Percentiles rank a stretch among this genome's conserved stretches.
Evolutionary conservation across 2,797 vertebrate species (phyloP).

Genomic region (Pipistrellus pygmaeus): DNA sequence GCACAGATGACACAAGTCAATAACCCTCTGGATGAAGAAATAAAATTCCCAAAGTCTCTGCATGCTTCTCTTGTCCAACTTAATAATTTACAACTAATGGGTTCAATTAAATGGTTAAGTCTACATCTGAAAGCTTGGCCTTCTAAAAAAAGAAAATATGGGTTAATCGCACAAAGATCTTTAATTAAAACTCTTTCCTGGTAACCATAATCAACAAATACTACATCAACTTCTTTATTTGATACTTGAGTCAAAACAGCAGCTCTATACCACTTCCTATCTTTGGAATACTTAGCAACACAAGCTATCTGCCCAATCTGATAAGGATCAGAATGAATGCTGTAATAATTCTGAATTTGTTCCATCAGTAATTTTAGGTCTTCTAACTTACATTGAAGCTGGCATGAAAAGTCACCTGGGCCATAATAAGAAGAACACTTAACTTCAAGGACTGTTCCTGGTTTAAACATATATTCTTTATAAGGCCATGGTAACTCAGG

Average conservation of each 20-base stretch:
- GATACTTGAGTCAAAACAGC: constrained; percentile 85
- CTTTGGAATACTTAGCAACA: constrained; percentile 87
- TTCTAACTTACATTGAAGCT: constrained; percentile 85
- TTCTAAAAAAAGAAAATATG: constrained; percentile 89
- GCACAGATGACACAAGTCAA: constrained; percentile 90
- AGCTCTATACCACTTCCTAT: constrained; percentile 93
- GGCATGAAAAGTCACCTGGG: constrained; percentile 94
- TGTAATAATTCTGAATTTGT: constrained; percentile 91
- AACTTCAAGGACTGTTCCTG: constrained; percentile 90
- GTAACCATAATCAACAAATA: constrained; percentile 93
- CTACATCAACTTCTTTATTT: constrained; percentile 80
- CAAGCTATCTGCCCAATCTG: constrained; percentile 88
- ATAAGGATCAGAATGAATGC: constrained; percentile 84
- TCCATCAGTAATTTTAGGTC: constrained; percentile 91
- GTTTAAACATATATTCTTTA: constrained; percentile 88
- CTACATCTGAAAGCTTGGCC: constrained; percentile 93
- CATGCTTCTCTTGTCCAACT: constrained; percentile 85
- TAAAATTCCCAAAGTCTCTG: constrained; percentile 86
- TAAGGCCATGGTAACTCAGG: constrained; percentile 63
- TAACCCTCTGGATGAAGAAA: constrained; percentile 75
- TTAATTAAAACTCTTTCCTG: constrained; percentile 85
- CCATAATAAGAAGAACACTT: constrained; percentile 88
- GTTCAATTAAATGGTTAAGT: constrained; percentile 87
- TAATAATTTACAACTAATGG: constrained; percentile 73
- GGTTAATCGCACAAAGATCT: constrained; percentile 89